These are phyloP conservation scores for Nebria salina DNA, from an alignment of 2,888 invertebrate genomes.

Conservation along the genomic window DNA sequence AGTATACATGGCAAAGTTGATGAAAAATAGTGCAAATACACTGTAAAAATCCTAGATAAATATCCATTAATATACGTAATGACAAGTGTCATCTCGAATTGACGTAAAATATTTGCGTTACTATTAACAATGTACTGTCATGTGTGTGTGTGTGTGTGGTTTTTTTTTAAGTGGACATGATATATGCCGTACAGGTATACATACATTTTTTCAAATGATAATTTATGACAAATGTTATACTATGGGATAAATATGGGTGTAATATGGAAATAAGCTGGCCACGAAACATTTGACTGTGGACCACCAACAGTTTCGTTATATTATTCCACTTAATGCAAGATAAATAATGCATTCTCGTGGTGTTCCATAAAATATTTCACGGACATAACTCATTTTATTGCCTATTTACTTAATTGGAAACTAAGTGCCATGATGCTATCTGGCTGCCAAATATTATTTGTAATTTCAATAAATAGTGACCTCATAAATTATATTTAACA, in stretches of 20 bases:
- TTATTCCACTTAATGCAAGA: conserved; percentile 24
- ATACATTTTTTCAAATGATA: not conserved
- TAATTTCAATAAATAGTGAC: too few species aligned
- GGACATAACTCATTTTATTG: too few species aligned
- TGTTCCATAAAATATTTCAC: not conserved
- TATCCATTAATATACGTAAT: not conserved
- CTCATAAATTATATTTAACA: too few species aligned
- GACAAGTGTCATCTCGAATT: not conserved
- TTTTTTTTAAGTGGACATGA: conserved; percentile 10
- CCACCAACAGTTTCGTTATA: conserved; percentile 35
- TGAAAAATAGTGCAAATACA: not conserved
- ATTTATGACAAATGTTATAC: conserved; percentile 9
- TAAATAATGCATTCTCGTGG: not conserved
- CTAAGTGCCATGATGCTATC: too few species aligned
- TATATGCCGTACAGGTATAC: conserved; percentile 8
- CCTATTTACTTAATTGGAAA: too few species aligned
- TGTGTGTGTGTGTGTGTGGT: not conserved
- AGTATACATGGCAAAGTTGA: not conserved
- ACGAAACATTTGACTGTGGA: conserved; percentile 16
- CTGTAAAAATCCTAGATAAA: conserved; percentile 1
- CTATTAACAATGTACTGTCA: not conserved
- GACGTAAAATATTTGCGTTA: not conserved
- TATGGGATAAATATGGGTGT: conserved; percentile 26
- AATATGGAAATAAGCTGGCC: conserved; percentile 40
- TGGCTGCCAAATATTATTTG: too few species aligned